These are phyloP conservation scores for Oenanthe melanoleuca DNA, from an alignment of 2,113 vertebrate genomes.

Conservation along the genomic window DNA sequence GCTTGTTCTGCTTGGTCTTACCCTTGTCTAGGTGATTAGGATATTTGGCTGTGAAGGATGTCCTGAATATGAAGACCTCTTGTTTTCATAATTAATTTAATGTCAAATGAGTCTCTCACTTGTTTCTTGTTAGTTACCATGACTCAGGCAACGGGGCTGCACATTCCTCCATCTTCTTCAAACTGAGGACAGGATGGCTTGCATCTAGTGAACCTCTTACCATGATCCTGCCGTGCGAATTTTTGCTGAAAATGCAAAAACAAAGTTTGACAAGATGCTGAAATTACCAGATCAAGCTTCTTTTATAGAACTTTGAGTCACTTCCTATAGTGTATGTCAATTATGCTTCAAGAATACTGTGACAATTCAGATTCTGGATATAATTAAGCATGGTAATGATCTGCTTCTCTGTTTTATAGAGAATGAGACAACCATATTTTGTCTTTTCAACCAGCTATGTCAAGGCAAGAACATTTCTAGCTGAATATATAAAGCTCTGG, in stretches of 20 bases:
- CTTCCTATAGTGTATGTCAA: not conserved
- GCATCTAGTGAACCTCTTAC: not conserved
- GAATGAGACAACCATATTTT: not conserved
- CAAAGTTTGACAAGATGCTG: not conserved
- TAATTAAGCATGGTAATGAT: not conserved
- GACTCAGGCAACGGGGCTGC: not conserved
- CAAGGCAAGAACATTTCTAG: not conserved
- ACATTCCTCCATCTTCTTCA: not conserved
- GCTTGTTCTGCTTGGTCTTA: not conserved
- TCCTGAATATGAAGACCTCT: not conserved
- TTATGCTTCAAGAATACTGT: not conserved
- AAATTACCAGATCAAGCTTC: not conserved
- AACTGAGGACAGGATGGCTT: not conserved
- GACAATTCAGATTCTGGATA: not conserved
- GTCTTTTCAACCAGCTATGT: not conserved
- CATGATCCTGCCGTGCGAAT: fast-evolving
- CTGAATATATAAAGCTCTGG: not conserved
- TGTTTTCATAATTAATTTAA: not conserved
- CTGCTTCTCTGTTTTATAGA: not conserved
- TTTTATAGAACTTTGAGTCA: not conserved
- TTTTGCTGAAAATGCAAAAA: not conserved
- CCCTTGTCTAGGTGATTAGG: not conserved
- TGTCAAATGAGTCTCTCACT: not conserved
- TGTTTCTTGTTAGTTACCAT: not conserved
- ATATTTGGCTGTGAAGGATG: not conserved